Evolutionary conservation across 2,888 invertebrate genomes (phyloP).

Genomic region (Tetragonula carbonaria): DNA sequence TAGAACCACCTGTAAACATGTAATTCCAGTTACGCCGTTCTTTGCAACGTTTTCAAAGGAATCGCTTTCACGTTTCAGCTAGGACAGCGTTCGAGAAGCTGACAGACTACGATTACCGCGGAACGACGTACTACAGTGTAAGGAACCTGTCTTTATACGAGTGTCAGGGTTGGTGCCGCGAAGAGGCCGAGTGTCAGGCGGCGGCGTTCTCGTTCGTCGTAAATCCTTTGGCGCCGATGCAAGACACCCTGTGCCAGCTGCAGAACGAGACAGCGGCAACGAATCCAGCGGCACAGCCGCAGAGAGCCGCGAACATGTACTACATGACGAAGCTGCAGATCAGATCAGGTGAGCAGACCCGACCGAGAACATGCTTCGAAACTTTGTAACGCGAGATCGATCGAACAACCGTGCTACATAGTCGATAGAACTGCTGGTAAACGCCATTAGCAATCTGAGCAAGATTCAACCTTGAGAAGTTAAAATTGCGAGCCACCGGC

Average conservation of each 20-base stretch:
- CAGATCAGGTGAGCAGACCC: conserved; percentile 87
- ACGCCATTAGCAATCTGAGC: neutral
- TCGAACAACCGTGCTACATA: neutral
- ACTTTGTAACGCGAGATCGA: neutral
- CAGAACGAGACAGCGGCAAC: conserved; percentile 97
- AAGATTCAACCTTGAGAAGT: neutral
- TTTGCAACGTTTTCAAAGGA: neutral
- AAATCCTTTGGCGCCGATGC: conserved; percentile 95
- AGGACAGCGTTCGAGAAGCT: conserved; percentile 96
- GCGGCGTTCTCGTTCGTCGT: conserved; percentile 97
- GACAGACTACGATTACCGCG: conserved; percentile 95
- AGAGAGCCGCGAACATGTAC: conserved; percentile 94
- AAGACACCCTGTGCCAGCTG: conserved; percentile 95
- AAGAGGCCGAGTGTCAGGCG: conserved; percentile 96
- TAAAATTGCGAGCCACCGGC: conserved; percentile 50
- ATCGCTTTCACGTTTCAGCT: conserved; percentile 85
- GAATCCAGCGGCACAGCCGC: conserved; percentile 93
- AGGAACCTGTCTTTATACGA: conserved; percentile 96
- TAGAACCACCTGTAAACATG: neutral
- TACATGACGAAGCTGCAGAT: conserved; percentile 97
- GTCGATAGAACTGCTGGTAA: neutral
- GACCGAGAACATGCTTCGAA: neutral
- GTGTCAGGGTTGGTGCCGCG: conserved; percentile 97
- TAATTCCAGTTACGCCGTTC: neutral
- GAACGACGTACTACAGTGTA: conserved; percentile 96